A percentile compares a stretch with the other conserved stretches of the same genome.
phyloP scores from a whole-genome alignment of 2,797 vertebrate species.

The Leptoclinus maculatus region DNA sequence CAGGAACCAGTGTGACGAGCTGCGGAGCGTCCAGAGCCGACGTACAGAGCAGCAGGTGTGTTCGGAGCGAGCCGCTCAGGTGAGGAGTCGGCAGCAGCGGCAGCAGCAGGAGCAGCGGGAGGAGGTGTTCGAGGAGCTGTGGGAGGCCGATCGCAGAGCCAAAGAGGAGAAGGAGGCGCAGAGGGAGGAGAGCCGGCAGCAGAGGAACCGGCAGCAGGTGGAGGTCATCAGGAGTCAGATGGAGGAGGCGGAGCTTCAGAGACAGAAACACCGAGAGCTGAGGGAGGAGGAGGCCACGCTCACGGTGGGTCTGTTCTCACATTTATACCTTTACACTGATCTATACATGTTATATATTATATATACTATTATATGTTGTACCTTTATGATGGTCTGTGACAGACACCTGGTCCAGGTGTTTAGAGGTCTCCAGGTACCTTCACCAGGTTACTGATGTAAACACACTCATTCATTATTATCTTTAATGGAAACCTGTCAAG shows the following conservation, averaged over 20 bases:
- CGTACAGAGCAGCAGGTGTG: slow-evolving; percentile 73
- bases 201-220: slow-evolving; percentile 60
- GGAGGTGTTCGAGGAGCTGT: slow-evolving; percentile 81
- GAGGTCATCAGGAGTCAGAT: slow-evolving; percentile 80
- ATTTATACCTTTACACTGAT: no score
- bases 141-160: slow-evolving; percentile 85
- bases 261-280: slow-evolving; percentile 61
- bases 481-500: no score
- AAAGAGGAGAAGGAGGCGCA: slow-evolving; percentile 79
- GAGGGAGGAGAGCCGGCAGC: slow-evolving; percentile 45
- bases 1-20: slow-evolving; percentile 85
- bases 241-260: slow-evolving; percentile 61
- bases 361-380: no score
- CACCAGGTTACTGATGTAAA: no score
- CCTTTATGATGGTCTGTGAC: no score
- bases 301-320: slow-evolving; percentile 47
- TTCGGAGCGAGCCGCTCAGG: slow-evolving; percentile 83
- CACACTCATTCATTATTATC: no score
- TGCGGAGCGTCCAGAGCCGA: slow-evolving; percentile 66
- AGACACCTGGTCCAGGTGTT: no score
- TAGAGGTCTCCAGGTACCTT: no score
- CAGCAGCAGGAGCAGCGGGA: slow-evolving; percentile 76
- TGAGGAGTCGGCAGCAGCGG: slow-evolving; percentile 75
- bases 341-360: no score
- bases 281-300: slow-evolving; percentile 85